Evolutionary conservation across 2,888 invertebrate species (phyloP), one percentile per base, ranked within the genome.

Genomic region (Spisula subtruncata): DNA sequence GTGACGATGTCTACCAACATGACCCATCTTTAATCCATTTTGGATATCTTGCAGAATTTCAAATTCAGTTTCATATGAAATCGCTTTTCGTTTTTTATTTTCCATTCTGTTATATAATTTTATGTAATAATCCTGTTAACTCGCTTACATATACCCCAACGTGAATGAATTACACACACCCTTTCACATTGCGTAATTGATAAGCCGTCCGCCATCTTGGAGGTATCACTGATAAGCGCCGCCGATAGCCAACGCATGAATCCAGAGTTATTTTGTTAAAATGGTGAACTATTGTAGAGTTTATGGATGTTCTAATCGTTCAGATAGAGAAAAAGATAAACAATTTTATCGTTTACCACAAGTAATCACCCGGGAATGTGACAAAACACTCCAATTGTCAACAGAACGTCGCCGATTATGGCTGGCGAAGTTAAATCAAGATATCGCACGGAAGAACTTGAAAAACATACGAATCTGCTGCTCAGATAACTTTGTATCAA

Each of bases 391-490:
- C 51, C 14, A 82, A 18, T n/a, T 87, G 46, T 71, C 71, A 25
- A 35, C 25, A 2, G 80, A 88, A 48, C 60, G 81, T 12, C 46
- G 88, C 25, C 56, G 81, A 46, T n/a, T 66, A 81, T 88, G 88
- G 88, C 48, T 88, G 46, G 81, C 84, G 25, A 80, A 83, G n/a
- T 41, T 84, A n/a, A 71, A 84, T n/a, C 83, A 84, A 41, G 83
- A 81, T 25, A 81, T 86, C 60, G 81, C n/a, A n/a, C 66, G 81
- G 41, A 86, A 86, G 60, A 86, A 86, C 56, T 14, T 86, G 51
- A 71, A 66, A n/a, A 87, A 87, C 82, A 51, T 82, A 6, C 48
- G 87, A 25, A 71, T 75, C 32, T 87, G n/a, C n/a, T n/a, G 87
- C 54, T 87, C 87, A 20, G 87, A 87, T 51, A 82, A 87, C 46